These are phyloP conservation scores for Hydrozoanthus gracilis DNA, from an alignment of 92 coral and sea anemone genomes.

Conservation along the genomic window DNA sequence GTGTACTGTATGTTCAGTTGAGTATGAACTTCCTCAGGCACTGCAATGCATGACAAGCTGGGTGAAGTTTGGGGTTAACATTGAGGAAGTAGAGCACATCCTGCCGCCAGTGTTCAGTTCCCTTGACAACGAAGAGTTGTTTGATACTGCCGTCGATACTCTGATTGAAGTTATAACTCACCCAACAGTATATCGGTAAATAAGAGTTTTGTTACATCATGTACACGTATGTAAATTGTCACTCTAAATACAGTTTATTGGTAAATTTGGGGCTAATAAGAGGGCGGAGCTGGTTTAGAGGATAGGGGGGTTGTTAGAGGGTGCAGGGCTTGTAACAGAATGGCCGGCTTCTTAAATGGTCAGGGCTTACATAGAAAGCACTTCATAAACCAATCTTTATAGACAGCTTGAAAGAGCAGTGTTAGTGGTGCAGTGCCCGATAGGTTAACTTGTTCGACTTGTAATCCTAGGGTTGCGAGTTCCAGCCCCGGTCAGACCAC, in stretches of 20 bases:
- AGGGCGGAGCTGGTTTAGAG: too few relatives aligned
- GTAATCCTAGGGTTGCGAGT: too few relatives aligned
- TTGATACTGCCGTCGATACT: slow-evolving; percentile 87
- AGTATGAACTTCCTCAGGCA: slow-evolving; percentile 54
- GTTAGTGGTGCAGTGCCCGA: too few relatives aligned
- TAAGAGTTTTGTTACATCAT: not conserved
- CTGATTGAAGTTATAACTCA: slow-evolving; percentile 85
- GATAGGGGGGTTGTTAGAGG: too few relatives aligned
- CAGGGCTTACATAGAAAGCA: too few relatives aligned
- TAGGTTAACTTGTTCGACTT: too few relatives aligned
- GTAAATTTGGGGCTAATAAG: not conserved
- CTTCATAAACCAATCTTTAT: too few relatives aligned
- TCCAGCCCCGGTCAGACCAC: too few relatives aligned
- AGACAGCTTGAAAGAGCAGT: too few relatives aligned
- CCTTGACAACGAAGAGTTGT: slow-evolving; percentile 76
- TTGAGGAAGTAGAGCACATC: slow-evolving; percentile 63
- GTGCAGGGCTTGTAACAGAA: too few relatives aligned
- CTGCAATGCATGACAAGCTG: slow-evolving; percentile 90
- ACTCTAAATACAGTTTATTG: not conserved
- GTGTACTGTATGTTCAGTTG: too few relatives aligned
- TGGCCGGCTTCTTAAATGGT: too few relatives aligned
- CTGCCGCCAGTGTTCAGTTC: slow-evolving; percentile 74
- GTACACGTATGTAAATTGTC: not conserved
- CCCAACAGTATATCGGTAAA: slow-evolving; percentile 84
- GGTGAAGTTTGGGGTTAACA: slow-evolving; percentile 93